These are phyloP conservation scores for Aythya fuligula DNA, from an alignment of 2,797 vertebrate species.

Conservation along the genomic window DNA sequence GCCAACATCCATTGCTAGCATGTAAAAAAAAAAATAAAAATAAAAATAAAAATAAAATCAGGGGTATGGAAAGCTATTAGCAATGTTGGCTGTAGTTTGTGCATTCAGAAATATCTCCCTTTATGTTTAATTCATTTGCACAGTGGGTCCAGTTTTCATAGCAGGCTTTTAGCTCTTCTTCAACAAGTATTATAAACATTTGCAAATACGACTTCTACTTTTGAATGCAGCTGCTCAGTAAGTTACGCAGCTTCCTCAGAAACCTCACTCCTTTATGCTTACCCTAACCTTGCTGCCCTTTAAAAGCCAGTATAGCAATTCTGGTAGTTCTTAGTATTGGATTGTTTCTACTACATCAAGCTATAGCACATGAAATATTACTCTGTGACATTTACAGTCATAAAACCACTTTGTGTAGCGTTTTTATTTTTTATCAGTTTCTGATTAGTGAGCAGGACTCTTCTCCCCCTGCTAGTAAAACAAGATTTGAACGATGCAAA, in stretches of 20 bases:
- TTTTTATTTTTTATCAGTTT: conserved; percentile 40
- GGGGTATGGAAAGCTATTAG: background rate
- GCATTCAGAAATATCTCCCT: background rate
- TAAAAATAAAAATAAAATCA: background rate
- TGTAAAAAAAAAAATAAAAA: too few relatives aligned
- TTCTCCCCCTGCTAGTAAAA: background rate
- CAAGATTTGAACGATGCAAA: background rate
- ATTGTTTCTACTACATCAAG: background rate
- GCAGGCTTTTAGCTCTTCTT: background rate
- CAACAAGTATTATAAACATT: background rate
- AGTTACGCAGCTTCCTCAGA: background rate
- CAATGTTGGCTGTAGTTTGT: background rate
- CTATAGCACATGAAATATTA: background rate
- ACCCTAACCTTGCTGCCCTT: background rate
- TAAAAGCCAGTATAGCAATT: conserved; percentile 13
- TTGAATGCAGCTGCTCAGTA: background rate
- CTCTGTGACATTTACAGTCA: conserved; percentile 7
- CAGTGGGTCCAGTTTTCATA: background rate
- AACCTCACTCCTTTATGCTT: background rate
- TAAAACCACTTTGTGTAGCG: background rate
- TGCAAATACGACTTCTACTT: background rate
- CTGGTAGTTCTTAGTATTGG: background rate
- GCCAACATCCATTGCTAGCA: background rate
- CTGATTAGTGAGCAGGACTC: background rate
- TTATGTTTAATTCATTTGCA: background rate